A percentile compares a stretch with the other conserved stretches of the same genome.
These are phyloP conservation scores for Gambusia yucatana DNA, from an alignment of 2,797 vertebrate species.

Conservation along the genomic window DNA sequence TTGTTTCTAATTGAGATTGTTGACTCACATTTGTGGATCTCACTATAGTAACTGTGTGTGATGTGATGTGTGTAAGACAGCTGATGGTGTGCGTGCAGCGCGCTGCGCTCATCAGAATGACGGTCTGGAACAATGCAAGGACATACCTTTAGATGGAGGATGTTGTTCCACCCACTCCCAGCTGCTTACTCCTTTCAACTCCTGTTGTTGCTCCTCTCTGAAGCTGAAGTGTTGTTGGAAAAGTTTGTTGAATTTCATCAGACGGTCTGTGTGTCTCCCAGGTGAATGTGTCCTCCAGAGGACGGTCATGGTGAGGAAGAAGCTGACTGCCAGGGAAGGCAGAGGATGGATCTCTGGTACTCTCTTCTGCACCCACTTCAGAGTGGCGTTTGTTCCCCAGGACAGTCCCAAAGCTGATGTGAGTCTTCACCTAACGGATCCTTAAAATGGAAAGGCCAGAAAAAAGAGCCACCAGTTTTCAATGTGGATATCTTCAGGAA, in stretches of 20 bases:
- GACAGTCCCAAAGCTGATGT: constrained; percentile 79
- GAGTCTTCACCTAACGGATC: constrained; percentile 51
- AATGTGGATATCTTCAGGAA: background rate
- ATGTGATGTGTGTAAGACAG: background rate
- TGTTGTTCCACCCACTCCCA: constrained; percentile 33
- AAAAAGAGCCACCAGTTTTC: background rate
- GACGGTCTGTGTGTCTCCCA: constrained; percentile 39
- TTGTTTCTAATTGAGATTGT: background rate
- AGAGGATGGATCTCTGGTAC: constrained; percentile 86
- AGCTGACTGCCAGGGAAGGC: constrained; percentile 79
- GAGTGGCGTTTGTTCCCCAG: constrained; percentile 88
- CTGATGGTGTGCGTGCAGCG: background rate
- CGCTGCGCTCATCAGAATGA: background rate
- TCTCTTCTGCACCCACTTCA: constrained; percentile 90
- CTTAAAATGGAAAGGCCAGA: background rate
- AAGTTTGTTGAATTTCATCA: background rate
- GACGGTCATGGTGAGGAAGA: constrained; percentile 87
- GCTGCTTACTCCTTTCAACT: constrained; percentile 29
- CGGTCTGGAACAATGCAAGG: constrained; percentile 32
- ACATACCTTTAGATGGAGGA: constrained; percentile 16
- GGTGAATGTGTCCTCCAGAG: constrained; percentile 90
- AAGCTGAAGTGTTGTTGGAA: background rate
- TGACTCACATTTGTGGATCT: background rate
- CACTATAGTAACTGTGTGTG: background rate
- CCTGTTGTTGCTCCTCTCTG: constrained; percentile 49